Evolutionary conservation across 2,113 vertebrate genomes (phyloP).

Genomic region (Poeciliopsis occidentalis): DNA sequence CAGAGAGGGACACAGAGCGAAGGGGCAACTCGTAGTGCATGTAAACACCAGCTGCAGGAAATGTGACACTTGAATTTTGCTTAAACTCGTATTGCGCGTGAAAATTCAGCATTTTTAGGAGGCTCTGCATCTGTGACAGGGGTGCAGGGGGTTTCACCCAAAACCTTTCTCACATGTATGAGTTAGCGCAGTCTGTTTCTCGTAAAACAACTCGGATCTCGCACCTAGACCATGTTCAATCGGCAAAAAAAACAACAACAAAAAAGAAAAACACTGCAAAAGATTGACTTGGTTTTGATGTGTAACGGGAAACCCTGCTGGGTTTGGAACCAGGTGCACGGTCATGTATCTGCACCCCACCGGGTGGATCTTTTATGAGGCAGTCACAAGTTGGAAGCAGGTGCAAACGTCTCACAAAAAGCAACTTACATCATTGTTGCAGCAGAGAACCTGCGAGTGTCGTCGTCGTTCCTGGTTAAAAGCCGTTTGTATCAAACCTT

Average conservation of each 20-base stretch:
- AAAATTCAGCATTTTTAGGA: background rate
- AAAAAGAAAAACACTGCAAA: constrained; percentile 21
- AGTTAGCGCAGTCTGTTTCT: background rate
- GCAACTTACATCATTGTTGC: constrained; percentile 20
- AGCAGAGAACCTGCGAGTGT: constrained; percentile 7
- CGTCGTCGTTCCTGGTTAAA: constrained; percentile 15
- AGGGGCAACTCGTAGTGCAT: constrained; percentile 25
- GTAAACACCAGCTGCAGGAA: constrained; percentile 34
- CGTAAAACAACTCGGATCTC: background rate
- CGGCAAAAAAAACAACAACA: background rate
- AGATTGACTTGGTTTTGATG: constrained; percentile 28
- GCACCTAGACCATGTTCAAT: background rate
- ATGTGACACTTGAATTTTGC: constrained; percentile 28
- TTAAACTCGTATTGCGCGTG: background rate
- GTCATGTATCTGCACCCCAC: constrained; percentile 41
- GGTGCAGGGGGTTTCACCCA: background rate
- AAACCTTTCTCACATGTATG: background rate
- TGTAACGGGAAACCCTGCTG: constrained; percentile 56
- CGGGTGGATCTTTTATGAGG: constrained; percentile 47
- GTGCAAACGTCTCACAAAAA: constrained; percentile 42
- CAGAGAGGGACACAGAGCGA: constrained; percentile 24
- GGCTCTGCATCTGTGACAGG: background rate
- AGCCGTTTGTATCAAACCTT: constrained; percentile 1
- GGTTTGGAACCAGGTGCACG: constrained; percentile 56
- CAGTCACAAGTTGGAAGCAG: constrained; percentile 58